phyloP scores from a whole-genome alignment of 2,113 vertebrate species.

The Anoplopoma fimbria region DNA sequence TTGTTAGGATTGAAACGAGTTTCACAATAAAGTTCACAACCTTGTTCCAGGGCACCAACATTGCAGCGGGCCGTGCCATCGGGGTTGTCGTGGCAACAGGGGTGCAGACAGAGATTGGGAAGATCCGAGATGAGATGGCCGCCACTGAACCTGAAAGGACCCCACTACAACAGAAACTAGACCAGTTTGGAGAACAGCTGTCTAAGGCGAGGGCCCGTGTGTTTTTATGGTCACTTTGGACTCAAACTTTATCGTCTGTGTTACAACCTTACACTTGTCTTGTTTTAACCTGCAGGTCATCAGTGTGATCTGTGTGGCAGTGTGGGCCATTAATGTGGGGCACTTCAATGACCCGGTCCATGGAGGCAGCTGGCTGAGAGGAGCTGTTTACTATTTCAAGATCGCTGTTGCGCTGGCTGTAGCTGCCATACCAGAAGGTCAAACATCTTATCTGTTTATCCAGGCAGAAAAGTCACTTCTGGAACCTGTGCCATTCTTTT shows the following conservation, averaged over 20 bases:
- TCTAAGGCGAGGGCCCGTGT: conserved; percentile 73
- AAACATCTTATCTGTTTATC: background rate
- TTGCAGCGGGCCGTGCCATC: conserved; percentile 83
- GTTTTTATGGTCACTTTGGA: background rate
- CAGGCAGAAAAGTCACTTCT: background rate
- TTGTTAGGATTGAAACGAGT: background rate
- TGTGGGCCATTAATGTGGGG: conserved; percentile 96
- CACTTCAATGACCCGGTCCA: conserved; percentile 94
- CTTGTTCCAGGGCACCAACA: conserved; percentile 82
- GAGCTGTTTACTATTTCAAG: conserved; percentile 96
- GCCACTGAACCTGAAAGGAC: conserved; percentile 84
- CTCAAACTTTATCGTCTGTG: background rate
- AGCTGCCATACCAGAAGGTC: conserved; percentile 93
- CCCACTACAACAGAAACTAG: conserved; percentile 85
- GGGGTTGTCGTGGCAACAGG: conserved; percentile 84
- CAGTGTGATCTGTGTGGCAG: conserved; percentile 94
- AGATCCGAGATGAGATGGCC: conserved; percentile 87
- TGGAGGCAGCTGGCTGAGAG: conserved; percentile 93
- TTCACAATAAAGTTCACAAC: background rate
- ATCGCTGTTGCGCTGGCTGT: conserved; percentile 93
- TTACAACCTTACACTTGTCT: background rate
- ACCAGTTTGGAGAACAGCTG: conserved; percentile 86
- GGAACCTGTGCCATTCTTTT: background rate
- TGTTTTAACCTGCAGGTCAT: conserved; percentile 84
- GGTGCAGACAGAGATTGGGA: conserved; percentile 86